Evolutionary conservation across 2,797 vertebrate genomes (phyloP), one percentile per base, ranked within the genome.

Genomic region (Cyprinella venusta): DNA sequence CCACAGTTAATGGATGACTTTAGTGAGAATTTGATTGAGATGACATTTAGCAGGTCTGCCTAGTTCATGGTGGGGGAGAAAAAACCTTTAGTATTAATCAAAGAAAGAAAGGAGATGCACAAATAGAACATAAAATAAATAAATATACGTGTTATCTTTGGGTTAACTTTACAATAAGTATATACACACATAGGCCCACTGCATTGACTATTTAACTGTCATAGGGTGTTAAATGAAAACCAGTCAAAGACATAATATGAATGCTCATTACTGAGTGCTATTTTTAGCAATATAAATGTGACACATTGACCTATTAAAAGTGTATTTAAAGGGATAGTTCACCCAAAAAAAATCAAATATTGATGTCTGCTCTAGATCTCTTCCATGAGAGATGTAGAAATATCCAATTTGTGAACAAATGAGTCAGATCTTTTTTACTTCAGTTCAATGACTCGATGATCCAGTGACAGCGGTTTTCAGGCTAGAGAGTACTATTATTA

Each of bases 1-100:
- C 21, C 52, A 65, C 76, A 68, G 77, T 83, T 38, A 69, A 59
- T 68, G 75, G 74, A 77, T 24, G 52, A 42, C 74, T 61, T 78
- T 52, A 69, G 56, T 78, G 76, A 33, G 30, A 64, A 83, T 78
- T 69, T 83, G 82, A 64, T 78, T 83, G 82, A 78, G 65, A 63
- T 71, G 50, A 83, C 30, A 83, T 83, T 63, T 83, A 83, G 36
- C 56, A 79, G 30, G 45, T 30, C 33, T 63, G 61, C 45, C 36
- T 38, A 68, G 56, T 79, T 78, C 64, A 48, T 50, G 21, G 42
- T 42, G 42, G 69, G 63, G 15, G 13, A 26, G 12, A 64, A 50
- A 59, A 77, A 70, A 8, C 8, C 15, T 54, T 64, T n/a, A 50
- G 24, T 24, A 26, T 83, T 45, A 21, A 40, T 68, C 54, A 21